Percentiles rank a stretch among this genome's conserved stretches.
phyloP scores from a whole-genome alignment of 2,113 vertebrate genomes.

The Tylochromis polylepis region DNA sequence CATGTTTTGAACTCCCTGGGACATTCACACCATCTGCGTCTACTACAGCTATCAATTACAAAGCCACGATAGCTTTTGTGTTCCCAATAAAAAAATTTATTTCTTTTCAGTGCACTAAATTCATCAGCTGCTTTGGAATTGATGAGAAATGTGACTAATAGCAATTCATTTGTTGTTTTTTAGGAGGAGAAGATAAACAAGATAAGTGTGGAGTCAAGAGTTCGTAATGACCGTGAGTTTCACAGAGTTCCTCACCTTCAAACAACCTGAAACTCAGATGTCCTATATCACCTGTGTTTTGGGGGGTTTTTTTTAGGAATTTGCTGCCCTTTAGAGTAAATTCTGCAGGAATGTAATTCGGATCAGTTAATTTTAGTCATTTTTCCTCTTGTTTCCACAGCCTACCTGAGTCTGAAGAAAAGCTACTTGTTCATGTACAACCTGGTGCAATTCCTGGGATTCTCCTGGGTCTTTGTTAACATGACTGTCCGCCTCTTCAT shows the following conservation, averaged over 20 bases:
- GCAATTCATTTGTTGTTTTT: constrained; percentile 14
- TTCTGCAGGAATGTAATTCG: neutral
- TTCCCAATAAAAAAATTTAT: neutral
- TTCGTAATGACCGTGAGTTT: constrained; percentile 90
- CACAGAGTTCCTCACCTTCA: neutral
- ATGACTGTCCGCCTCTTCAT: constrained; percentile 91
- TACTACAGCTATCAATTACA: neutral
- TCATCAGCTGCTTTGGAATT: neutral
- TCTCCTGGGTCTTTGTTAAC: constrained; percentile 95
- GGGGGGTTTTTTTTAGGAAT: too few species aligned
- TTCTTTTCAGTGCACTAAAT: neutral
- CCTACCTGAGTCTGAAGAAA: constrained; percentile 78
- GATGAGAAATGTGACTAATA: neutral
- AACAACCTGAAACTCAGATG: neutral
- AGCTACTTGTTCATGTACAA: constrained; percentile 93
- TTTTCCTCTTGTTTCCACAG: constrained; percentile 20
- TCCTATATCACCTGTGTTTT: neutral
- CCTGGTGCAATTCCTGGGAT: constrained; percentile 92
- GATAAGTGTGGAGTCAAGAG: constrained; percentile 86
- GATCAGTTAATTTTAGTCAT: neutral
- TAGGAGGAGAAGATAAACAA: constrained; percentile 86
- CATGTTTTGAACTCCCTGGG: neutral
- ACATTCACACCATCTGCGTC: neutral
- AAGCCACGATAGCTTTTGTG: neutral
- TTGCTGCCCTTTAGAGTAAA: neutral